These are phyloP conservation scores for Drosophila punjabiensis DNA, from an alignment of 1,140 invertebrate genomes.

Conservation along the genomic window DNA sequence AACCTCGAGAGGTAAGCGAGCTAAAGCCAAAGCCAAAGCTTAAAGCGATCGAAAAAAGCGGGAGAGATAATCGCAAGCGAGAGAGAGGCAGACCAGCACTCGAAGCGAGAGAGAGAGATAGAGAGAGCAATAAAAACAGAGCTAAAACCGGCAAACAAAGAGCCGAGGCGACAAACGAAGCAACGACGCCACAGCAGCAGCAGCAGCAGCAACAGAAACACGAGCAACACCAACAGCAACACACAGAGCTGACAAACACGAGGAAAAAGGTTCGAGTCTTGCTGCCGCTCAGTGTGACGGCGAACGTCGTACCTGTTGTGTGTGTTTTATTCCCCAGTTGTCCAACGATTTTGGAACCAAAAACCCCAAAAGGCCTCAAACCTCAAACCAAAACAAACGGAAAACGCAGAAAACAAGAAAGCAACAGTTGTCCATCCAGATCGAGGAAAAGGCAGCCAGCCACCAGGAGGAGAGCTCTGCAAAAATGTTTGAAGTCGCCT, in stretches of 20 bases:
- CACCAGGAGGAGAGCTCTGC: conserved; percentile 18
- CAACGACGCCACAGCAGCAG: conserved; percentile 32
- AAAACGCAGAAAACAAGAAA: conserved; percentile 4
- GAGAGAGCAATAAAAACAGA: conserved; percentile 23
- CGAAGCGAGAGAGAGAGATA: conserved; percentile 2
- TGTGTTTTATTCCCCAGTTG: conserved; percentile 21
- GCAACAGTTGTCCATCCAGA: conserved; percentile 38
- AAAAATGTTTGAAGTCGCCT: conserved; percentile 82
- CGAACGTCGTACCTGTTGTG: conserved; percentile 72
- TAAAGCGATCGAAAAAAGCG: conserved; percentile 47
- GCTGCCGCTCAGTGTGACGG: conserved; percentile 59
- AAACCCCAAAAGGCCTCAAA: conserved; percentile 9
- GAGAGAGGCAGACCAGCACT: background rate
- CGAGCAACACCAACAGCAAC: conserved; percentile 32
- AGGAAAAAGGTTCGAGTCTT: conserved; percentile 21
- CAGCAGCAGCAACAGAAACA: conserved; percentile 23
- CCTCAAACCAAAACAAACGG: conserved; percentile 8
- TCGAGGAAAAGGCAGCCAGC: background rate
- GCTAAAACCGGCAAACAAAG: conserved; percentile 50
- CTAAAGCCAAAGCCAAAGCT: conserved; percentile 23
- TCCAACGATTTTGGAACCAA: conserved; percentile 17
- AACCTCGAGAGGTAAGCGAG: conserved; percentile 4
- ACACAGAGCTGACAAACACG: conserved; percentile 38
- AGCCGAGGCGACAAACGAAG: conserved; percentile 42
- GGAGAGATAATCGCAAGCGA: conserved; percentile 27